Evolutionary conservation across 2,797 vertebrate species (phyloP).

Genomic region (Podarcis lilfordi): DNA sequence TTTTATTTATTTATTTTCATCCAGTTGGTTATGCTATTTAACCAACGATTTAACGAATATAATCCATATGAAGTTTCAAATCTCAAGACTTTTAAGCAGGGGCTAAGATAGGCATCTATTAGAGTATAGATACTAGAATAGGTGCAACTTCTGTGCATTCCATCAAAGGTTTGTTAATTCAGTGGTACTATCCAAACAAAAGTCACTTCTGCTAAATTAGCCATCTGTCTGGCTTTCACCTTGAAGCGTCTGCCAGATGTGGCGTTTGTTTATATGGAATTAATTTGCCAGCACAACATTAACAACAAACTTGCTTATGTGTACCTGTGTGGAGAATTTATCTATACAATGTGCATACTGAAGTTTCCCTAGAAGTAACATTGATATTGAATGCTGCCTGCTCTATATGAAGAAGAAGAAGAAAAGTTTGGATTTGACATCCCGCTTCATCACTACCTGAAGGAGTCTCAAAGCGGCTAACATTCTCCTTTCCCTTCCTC

Average conservation of each 20-base stretch:
- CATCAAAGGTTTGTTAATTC: conserved; percentile 79
- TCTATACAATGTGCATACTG: background rate
- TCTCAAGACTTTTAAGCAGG: conserved; percentile 32
- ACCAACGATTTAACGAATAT: conserved; percentile 69
- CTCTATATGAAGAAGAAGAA: background rate
- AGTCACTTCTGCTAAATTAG: conserved; percentile 83
- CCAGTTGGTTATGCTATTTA: conserved; percentile 62
- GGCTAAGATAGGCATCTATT: conserved; percentile 62
- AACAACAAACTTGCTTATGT: conserved; percentile 69
- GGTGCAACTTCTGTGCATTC: conserved; percentile 68
- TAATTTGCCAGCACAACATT: conserved; percentile 72
- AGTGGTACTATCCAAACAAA: conserved; percentile 81
- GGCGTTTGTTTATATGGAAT: conserved; percentile 76
- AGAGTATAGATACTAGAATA: conserved; percentile 70
- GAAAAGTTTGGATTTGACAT: too few species aligned
- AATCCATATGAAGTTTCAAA: conserved; percentile 78
- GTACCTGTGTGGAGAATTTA: conserved; percentile 60
- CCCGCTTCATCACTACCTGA: too few species aligned
- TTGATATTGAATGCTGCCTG: background rate
- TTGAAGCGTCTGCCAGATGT: conserved; percentile 84
- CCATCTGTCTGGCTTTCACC: conserved; percentile 84
- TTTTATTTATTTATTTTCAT: conserved; percentile 62
- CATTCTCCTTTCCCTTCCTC: too few species aligned
- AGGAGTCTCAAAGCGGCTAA: too few species aligned
- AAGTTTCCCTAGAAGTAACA: background rate